A percentile compares a stretch with the other conserved stretches of the same genome.
phyloP scores from a whole-genome alignment of 2,888 invertebrate species.

The Xestoiulus laeticollis region DNA sequence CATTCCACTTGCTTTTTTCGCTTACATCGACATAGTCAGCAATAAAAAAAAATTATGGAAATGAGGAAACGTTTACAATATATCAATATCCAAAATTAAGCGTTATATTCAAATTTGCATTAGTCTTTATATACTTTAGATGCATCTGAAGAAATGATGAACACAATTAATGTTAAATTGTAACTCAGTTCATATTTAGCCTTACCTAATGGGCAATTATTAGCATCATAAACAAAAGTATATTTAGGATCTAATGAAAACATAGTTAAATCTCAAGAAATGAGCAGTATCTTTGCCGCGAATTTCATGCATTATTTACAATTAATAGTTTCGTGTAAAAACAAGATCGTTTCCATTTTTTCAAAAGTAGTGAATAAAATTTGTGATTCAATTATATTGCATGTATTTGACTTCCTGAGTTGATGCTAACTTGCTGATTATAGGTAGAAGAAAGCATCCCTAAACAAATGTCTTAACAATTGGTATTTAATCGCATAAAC shows the following conservation, averaged over 20 bases:
- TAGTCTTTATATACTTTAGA: neutral
- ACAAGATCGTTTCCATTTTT: neutral
- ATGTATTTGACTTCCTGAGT: neutral
- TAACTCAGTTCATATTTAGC: neutral
- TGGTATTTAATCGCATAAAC: too few relatives aligned
- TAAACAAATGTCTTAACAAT: too few relatives aligned
- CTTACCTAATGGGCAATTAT: neutral
- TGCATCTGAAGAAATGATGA: neutral
- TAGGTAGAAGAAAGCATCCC: too few relatives aligned
- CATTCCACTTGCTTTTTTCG: neutral
- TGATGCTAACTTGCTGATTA: too few relatives aligned
- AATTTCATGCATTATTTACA: neutral
- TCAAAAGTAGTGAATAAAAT: neutral
- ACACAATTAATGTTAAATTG: too few relatives aligned
- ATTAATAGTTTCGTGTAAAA: neutral
- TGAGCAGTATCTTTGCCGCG: neutral
- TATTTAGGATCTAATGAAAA: neutral
- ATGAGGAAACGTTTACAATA: neutral
- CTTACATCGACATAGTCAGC: neutral
- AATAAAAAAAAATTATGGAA: neutral
- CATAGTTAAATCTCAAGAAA: neutral
- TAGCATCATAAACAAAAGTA: neutral
- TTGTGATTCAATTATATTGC: neutral
- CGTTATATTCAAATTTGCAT: too few relatives aligned
- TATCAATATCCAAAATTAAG: neutral